A percentile compares a stretch with the other conserved stretches of the same genome.
Conservation (phyloP, 2,113 vertebrate species). For the Oryzias javanicus region DNA sequence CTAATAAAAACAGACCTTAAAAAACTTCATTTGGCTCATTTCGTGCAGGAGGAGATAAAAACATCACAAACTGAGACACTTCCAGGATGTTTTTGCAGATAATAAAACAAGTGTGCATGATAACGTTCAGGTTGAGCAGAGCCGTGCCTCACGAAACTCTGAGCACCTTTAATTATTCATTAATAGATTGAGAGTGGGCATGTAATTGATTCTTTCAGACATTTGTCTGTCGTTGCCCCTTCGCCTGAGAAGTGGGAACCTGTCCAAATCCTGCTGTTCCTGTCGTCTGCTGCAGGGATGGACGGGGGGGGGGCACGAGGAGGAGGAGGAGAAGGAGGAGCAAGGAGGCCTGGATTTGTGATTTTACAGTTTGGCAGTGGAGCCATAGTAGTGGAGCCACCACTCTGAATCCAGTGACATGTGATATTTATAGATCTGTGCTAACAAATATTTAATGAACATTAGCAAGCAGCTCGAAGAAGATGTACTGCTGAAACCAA, state of each 20-base stretch:
- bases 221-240: slow-evolving; percentile 59
- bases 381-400: slow-evolving; percentile 65
- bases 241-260: slow-evolving; percentile 33
- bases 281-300: not conserved
- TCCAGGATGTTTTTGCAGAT: too few species aligned
- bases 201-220: slow-evolving; percentile 70
- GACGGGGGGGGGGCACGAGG: not conserved
- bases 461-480: slow-evolving; percentile 66
- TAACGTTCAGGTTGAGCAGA: too few species aligned
- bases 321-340: slow-evolving; percentile 5
- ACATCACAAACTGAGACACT: too few species aligned
- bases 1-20: too few species aligned
- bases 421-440: slow-evolving; percentile 78
- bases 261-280: slow-evolving; percentile 21
- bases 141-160: not conserved
- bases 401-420: slow-evolving; percentile 76
- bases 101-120: too few species aligned
- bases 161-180: slow-evolving; percentile 72
- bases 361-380: slow-evolving; percentile 59
- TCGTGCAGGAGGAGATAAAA: too few species aligned
- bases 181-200: slow-evolving; percentile 50
- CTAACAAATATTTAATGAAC: slow-evolving; percentile 83
- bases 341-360: slow-evolving; percentile 54
- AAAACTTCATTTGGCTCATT: too few species aligned
- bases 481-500: slow-evolving; percentile 51